Evolutionary conservation across 2,888 invertebrate genomes (phyloP), one percentile per base, ranked within the genome.

Genomic region (Sarcophaga caerulescens): DNA sequence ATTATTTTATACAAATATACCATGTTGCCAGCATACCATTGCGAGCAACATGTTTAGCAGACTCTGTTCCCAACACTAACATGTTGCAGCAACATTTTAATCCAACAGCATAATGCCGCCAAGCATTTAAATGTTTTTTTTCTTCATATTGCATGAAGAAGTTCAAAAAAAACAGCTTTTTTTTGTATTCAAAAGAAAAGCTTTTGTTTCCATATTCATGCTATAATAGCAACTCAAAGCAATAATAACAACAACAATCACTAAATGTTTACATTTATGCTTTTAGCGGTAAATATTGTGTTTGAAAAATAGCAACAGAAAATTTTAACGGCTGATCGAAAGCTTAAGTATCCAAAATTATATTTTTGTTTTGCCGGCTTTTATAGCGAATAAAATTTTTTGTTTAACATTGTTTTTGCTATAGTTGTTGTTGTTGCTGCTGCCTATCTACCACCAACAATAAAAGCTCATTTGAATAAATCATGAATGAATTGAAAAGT

Each of bases 391-490:
- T 1, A 52, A 5, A 12, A 4, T 3, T 14, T 52, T 52, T 0
- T 52, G 52, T 5, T 52, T 35, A 35, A 35, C 1, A 14, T 52
- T 17, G 1, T 17, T 12, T 52, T 52, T 79, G 75, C 66, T 23
- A 45, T 65, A 44, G 2, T 45, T 21, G 17, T 60, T 5, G 19
- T 74, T 35, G 4, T 21, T 65, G 1, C 23, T 45, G 14, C 19
- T n/a, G 2, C 12, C 25, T 25, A 60, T 60, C 5, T 5, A 52
- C 5, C 68, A 45, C 17, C 8, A n/a, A 23, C 4, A 11, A n/a
- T 10, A 21, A 77, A 83, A 78, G 77, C 73, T 83, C n/a, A 52
- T 77, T 78, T 73, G 47, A 83, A 77, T 82, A 71, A 68, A 45
- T 78, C 57, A 60, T 73, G 77, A 66, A 77, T 73, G 77, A 83